Percentiles rank a stretch among this genome's conserved stretches.
These are phyloP conservation scores for Pecten maximus DNA, from an alignment of 2,888 invertebrate species.

Conservation along the genomic window DNA sequence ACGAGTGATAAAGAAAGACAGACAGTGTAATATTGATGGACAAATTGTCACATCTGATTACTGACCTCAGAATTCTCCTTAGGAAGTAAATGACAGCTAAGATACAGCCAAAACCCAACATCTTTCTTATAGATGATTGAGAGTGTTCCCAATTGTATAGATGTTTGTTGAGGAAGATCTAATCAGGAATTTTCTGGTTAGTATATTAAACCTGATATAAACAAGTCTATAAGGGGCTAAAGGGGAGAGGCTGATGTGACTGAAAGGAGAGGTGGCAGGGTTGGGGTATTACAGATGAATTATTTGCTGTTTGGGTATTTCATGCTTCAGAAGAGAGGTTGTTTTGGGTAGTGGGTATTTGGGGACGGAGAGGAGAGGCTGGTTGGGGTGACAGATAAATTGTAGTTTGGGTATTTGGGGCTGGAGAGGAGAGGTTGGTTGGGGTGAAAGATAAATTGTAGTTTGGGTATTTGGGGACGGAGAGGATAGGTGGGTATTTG, in stretches of 20 bases:
- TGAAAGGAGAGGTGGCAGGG: too few relatives aligned
- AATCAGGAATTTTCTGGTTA: neutral
- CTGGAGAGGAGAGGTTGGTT: too few relatives aligned
- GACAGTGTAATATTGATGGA: neutral
- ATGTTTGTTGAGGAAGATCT: neutral
- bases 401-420: neutral
- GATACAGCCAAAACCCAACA: neutral
- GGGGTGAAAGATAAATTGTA: too few relatives aligned
- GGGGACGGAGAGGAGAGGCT: neutral
- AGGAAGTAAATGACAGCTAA: neutral
- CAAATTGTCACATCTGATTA: neutral
- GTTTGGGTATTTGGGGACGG: neutral
- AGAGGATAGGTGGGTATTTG: neutral
- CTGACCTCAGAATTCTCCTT: neutral
- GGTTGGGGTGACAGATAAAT: too few relatives aligned
- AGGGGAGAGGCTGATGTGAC: neutral
- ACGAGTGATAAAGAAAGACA: neutral
- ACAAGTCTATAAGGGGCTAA: neutral
- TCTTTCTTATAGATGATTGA: slow-evolving; percentile 17
- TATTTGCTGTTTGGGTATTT: too few relatives aligned
- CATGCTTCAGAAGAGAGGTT: too few relatives aligned
- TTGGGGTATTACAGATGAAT: too few relatives aligned
- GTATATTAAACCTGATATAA: neutral
- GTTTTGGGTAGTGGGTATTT: neutral
- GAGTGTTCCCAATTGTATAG: neutral